These are phyloP conservation scores for Cheilosia variabilis DNA, from an alignment of 2,888 invertebrate species.

Conservation along the genomic window DNA sequence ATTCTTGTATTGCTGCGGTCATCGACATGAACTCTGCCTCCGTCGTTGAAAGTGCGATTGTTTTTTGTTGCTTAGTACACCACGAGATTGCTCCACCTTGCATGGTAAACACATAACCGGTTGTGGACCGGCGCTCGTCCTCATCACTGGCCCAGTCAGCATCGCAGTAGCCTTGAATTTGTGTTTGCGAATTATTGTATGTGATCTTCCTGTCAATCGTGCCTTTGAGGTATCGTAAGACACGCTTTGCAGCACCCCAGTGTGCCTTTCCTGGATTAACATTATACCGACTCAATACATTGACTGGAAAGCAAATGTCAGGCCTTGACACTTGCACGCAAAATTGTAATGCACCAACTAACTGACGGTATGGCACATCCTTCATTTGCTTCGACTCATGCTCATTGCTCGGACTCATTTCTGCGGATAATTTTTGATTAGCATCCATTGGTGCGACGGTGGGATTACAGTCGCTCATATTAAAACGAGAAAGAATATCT, in stretches of 20 bases:
- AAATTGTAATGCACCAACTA: not conserved
- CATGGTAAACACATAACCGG: constrained; percentile 23
- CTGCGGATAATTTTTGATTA: constrained; percentile 48
- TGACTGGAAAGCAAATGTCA: constrained; percentile 37
- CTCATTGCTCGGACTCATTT: constrained; percentile 57
- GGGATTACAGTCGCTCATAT: constrained; percentile 64
- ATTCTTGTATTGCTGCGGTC: constrained; percentile 57
- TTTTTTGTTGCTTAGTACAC: constrained; percentile 15
- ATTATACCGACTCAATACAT: constrained; percentile 32
- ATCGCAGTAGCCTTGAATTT: constrained; percentile 35
- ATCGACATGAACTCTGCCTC: constrained; percentile 38
- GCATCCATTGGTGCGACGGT: constrained; percentile 54
- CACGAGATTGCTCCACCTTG: constrained; percentile 25
- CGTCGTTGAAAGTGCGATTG: constrained; percentile 15
- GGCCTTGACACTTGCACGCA: constrained; percentile 4
- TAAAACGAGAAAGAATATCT: constrained; percentile 54
- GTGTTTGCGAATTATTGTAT: constrained; percentile 26
- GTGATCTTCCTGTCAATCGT: constrained; percentile 29
- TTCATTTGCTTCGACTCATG: constrained; percentile 47
- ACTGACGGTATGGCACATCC: constrained; percentile 52
- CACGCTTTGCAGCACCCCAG: constrained; percentile 48
- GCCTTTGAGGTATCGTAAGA: constrained; percentile 8
- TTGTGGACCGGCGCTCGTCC: constrained; percentile 28
- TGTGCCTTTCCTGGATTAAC: constrained; percentile 27
- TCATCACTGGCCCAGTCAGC: constrained; percentile 35